phyloP scores from a whole-genome alignment of 2,797 vertebrate species.

The Scyliorhinus canicula region DNA sequence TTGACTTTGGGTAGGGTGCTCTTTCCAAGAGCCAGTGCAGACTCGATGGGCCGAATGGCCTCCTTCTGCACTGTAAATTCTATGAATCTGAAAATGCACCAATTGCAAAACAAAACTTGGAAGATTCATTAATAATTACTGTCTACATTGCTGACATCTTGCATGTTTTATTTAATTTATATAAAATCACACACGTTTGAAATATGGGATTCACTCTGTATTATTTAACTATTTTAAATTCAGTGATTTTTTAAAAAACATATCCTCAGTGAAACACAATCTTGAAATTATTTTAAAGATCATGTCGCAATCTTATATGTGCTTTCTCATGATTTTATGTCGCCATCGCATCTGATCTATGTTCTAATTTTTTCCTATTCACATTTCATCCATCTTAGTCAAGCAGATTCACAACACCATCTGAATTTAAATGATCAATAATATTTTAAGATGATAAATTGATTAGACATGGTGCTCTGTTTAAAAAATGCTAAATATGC shows the following conservation, averaged over 20 bases:
- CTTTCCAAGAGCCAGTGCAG: no score
- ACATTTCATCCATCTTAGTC: neutral
- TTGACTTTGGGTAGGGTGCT: no score
- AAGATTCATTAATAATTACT: neutral
- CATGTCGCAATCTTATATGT: neutral
- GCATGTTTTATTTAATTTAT: no score
- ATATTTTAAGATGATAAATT: conserved; percentile 1
- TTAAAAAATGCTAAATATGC: neutral
- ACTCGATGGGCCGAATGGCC: no score
- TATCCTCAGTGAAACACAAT: neutral
- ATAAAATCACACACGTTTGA: neutral
- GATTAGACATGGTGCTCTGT: no score
- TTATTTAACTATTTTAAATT: neutral
- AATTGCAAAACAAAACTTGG: neutral
- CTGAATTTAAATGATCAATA: neutral
- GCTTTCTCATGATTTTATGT: neutral
- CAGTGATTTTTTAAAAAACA: neutral
- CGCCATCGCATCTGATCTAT: neutral
- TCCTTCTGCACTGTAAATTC: no score
- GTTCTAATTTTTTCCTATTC: neutral
- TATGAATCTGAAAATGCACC: neutral
- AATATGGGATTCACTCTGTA: neutral
- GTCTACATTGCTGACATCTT: neutral
- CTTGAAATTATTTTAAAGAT: neutral
- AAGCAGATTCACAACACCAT: neutral